A percentile compares a stretch with the other conserved stretches of the same genome.
Conservation (phyloP, 2,888 invertebrate species). For the Ormyrus nitidulus region DNA sequence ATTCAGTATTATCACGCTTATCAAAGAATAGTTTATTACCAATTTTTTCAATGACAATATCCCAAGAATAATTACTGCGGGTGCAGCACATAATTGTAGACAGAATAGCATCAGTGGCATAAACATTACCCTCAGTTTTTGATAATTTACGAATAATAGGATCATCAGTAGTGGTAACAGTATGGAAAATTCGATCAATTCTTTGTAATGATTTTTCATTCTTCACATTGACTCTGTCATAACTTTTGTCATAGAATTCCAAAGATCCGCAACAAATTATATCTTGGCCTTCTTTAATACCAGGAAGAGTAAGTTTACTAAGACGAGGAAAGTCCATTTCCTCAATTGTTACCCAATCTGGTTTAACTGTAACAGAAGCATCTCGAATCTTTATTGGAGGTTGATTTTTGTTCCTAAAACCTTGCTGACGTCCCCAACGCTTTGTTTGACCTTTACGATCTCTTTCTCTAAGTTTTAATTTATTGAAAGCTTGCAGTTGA, state of each 20-base stretch:
- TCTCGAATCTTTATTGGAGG: conserved; percentile 75
- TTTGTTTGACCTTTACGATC: conserved; percentile 85
- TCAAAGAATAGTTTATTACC: conserved; percentile 79
- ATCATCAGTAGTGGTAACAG: conserved; percentile 97
- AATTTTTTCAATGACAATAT: conserved; percentile 97
- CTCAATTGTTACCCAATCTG: conserved; percentile 86
- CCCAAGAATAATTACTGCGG: conserved; percentile 98
- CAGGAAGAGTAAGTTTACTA: conserved; percentile 93
- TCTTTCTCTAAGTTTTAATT: conserved; percentile 86
- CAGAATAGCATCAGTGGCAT: conserved; percentile 97
- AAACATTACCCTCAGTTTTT: conserved; percentile 96
- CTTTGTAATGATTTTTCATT: conserved; percentile 94
- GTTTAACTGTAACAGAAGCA: conserved; percentile 95
- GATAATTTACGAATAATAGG: conserved; percentile 95
- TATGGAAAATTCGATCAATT: conserved; percentile 97
- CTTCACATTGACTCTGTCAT: conserved; percentile 97
- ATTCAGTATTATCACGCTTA: no score
- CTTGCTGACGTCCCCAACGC: conserved; percentile 89
- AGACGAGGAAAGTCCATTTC: conserved; percentile 96
- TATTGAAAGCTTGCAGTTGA: conserved; percentile 89
- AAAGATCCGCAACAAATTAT: conserved; percentile 92
- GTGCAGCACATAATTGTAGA: conserved; percentile 99
- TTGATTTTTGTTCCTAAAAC: conserved; percentile 70
- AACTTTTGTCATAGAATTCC: conserved; percentile 97
- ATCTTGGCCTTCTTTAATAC: conserved; percentile 89